Evolutionary conservation across 2,888 invertebrate genomes (phyloP).

Genomic region (Metalampra italica): DNA sequence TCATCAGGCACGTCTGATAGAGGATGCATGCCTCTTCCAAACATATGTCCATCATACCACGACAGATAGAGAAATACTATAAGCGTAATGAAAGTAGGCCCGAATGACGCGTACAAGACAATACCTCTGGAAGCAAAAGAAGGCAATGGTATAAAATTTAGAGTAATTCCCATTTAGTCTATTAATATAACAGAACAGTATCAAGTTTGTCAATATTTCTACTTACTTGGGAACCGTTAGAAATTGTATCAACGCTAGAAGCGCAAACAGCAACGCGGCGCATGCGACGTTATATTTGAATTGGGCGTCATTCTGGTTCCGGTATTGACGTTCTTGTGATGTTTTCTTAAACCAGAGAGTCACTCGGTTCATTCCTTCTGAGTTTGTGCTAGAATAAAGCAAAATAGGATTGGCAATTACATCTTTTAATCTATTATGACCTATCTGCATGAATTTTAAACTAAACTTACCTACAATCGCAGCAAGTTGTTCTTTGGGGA

Average conservation of each 20-base stretch:
- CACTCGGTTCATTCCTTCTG: slow-evolving; percentile 88
- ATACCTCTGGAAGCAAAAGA: slow-evolving; percentile 76
- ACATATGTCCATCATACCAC: slow-evolving; percentile 80
- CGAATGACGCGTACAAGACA: slow-evolving; percentile 85
- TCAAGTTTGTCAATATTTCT: no score
- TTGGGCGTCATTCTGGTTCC: slow-evolving; percentile 87
- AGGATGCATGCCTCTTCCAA: slow-evolving; percentile 38
- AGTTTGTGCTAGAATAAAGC: slow-evolving; percentile 40
- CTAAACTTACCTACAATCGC: slow-evolving; percentile 84
- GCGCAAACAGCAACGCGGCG: slow-evolving; percentile 86
- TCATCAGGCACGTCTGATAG: slow-evolving; percentile 62
- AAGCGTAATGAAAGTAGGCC: slow-evolving; percentile 84
- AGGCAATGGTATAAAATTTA: neutral
- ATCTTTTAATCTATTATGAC: neutral
- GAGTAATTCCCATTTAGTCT: no score
- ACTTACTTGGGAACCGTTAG: slow-evolving; percentile 88
- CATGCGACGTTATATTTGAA: slow-evolving; percentile 92
- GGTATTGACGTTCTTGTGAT: slow-evolving; percentile 87
- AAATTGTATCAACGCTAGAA: slow-evolving; percentile 88
- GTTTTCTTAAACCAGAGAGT: slow-evolving; percentile 89
- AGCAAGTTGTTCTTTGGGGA: slow-evolving; percentile 88
- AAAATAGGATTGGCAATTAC: slow-evolving; percentile 2
- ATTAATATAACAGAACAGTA: no score
- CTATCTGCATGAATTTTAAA: no score
- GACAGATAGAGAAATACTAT: slow-evolving; percentile 85